Base-by-base conservation (phyloP, 2,113 vertebrate genomes). In the Spermophilus dauricus region DNA sequence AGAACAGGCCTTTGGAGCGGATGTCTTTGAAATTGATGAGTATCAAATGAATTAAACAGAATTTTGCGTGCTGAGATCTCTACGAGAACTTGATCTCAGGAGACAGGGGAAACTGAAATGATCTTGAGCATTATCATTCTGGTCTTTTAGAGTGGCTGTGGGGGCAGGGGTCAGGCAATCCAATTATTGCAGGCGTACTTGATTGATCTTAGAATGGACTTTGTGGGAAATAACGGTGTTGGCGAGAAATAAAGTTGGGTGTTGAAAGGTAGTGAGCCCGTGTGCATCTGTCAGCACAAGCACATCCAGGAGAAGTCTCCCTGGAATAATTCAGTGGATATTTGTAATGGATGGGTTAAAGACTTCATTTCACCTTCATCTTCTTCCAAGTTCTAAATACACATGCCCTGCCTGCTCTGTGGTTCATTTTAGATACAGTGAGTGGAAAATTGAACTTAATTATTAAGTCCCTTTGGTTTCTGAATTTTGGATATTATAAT, bases 181-280 rank as follows among this genome's bases (percentile, higher is more conserved):
- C 89, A 89, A 77, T 98, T 97, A 96, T 30, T 84, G 80, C 81
- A 24, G 30, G 28, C 69, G n/a, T 94, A 28, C 95, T 96, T 93
- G 93, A 90, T 70, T 89, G 67, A 95, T 97, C 94, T 97, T 95
- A 75, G 91, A 94, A 77, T 91, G 86, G 82, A 94, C 81, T 96
- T 24, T 5, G 34, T 95, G 88, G 95, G 95, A 92, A 96, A 8
- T 96, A 86, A 58, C 39, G 32, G 42, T 83, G 4, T 91, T 94
- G 56, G 26, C 42, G 56, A 87, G 77, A 90, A 0, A 1, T 91
- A 70, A 42, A 97, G 96, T 65, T 91, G 90, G 84, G 20, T 63
- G 95, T 81, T 78, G n/a, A 37, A 87, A 94, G 90, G 95, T 73
- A 78, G 82, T 94, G 56, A 88, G 22, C 65, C 16, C 45, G 45